phyloP scores from a whole-genome alignment of 2,888 invertebrate species.

The Papilio protenor region DNA sequence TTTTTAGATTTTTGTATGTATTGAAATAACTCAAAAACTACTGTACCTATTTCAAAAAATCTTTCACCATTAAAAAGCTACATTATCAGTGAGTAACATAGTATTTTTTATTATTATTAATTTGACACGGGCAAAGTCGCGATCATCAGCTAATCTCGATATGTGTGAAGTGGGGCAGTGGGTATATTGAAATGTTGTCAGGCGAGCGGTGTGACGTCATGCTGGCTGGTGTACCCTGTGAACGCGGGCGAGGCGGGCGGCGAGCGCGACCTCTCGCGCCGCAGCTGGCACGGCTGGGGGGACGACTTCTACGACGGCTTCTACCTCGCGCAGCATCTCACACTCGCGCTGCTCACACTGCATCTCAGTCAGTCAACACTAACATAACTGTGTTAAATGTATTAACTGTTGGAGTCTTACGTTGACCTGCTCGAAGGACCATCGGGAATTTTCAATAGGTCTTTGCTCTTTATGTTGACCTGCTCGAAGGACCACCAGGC shows the following conservation, averaged over 20 bases:
- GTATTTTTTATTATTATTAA: too few relatives aligned
- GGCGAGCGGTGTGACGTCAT: slow-evolving; percentile 70
- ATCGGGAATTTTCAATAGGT: too few relatives aligned
- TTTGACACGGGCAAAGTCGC: too few relatives aligned
- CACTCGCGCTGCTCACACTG: slow-evolving; percentile 86
- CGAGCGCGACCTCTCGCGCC: slow-evolving; percentile 58
- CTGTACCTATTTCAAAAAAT: too few relatives aligned
- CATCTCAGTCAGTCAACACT: slow-evolving; percentile 87
- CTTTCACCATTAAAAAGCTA: too few relatives aligned
- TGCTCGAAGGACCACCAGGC: neutral
- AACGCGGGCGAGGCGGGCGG: slow-evolving; percentile 60
- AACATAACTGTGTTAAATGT: neutral
- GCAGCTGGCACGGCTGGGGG: slow-evolving; percentile 85
- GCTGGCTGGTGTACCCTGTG: slow-evolving; percentile 81
- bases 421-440: too few relatives aligned
- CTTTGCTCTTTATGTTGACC: neutral
- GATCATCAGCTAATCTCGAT: too few relatives aligned
- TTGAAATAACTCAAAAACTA: too few relatives aligned
- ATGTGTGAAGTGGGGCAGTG: too few relatives aligned
- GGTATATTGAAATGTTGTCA: neutral
- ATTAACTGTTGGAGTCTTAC: too few relatives aligned
- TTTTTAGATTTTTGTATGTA: too few relatives aligned
- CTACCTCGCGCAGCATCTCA: slow-evolving; percentile 86
- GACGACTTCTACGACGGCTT: slow-evolving; percentile 84
- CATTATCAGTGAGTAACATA: too few relatives aligned